Percentiles rank a stretch among this genome's conserved stretches.
These are phyloP conservation scores for Sakesphorus luctuosus DNA, from an alignment of 2,113 vertebrate species.

Conservation along the genomic window DNA sequence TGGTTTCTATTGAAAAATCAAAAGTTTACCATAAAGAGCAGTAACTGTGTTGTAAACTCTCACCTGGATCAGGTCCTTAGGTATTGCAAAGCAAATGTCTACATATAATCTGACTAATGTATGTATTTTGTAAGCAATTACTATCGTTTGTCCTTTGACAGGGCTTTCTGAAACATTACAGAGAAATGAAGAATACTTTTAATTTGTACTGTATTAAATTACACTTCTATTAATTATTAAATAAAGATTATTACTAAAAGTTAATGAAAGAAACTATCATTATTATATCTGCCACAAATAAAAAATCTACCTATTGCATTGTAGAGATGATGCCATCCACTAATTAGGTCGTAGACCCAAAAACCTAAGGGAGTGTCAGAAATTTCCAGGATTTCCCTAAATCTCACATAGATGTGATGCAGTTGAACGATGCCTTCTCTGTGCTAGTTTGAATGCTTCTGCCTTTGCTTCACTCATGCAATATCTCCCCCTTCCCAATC, in stretches of 20 bases:
- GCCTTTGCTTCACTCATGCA: not conserved
- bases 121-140: slow-evolving; percentile 49
- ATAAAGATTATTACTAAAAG: slow-evolving; percentile 64
- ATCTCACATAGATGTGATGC: not conserved
- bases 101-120: not conserved
- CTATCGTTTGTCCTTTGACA: not conserved
- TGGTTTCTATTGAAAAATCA: not conserved
- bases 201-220: slow-evolving; percentile 60
- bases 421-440: not conserved
- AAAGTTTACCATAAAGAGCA: not conserved
- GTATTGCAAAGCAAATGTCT: not conserved
- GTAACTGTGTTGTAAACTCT: not conserved
- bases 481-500: not conserved
- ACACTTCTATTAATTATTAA: slow-evolving; percentile 66
- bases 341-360: not conserved
- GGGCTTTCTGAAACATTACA: slow-evolving; percentile 25
- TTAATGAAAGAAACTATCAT: slow-evolving; percentile 61
- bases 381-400: not conserved
- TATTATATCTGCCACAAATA: slow-evolving; percentile 59
- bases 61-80: not conserved
- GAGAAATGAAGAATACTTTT: slow-evolving; percentile 66
- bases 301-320: slow-evolving; percentile 47
- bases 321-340: not conserved
- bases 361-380: not conserved
- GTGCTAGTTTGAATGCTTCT: not conserved